Evolutionary conservation across 2,888 invertebrate genomes (phyloP).

Genomic region (Stratiomys singularior): DNA sequence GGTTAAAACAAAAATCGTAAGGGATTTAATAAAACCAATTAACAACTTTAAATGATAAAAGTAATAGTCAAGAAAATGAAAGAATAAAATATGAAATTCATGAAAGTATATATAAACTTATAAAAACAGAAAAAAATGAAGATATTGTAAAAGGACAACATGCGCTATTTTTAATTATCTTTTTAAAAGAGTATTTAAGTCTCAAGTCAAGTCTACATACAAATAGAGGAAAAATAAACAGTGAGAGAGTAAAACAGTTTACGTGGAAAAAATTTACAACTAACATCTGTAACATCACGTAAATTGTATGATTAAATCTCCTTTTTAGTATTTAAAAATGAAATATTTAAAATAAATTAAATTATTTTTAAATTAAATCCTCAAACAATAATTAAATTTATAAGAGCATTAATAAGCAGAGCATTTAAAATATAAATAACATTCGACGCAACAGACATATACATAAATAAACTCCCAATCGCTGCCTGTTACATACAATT

Average conservation of each 20-base stretch:
- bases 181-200: constrained; percentile 29
- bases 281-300: not conserved
- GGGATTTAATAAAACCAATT: constrained; percentile 13
- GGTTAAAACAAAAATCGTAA: constrained; percentile 16
- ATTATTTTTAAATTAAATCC: constrained; percentile 43
- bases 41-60: constrained; percentile 43
- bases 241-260: not conserved
- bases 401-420: constrained; percentile 30
- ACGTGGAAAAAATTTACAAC: not conserved
- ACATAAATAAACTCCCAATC: not conserved
- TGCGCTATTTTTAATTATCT: constrained; percentile 43
- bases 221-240: not conserved
- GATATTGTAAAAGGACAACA: constrained; percentile 34
- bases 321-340: constrained; percentile 32
- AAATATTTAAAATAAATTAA: constrained; percentile 16
- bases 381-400: constrained; percentile 44
- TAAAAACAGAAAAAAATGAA: constrained; percentile 40
- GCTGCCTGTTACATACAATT: not conserved
- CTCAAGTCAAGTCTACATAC: constrained; percentile 11
- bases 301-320: constrained; percentile 20
- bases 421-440: constrained; percentile 19
- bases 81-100: constrained; percentile 43
- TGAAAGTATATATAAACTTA: constrained; percentile 45
- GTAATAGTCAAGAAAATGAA: constrained; percentile 34
- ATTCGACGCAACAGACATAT: not conserved